These are phyloP conservation scores for Steinernema hermaphroditum DNA, from an alignment of 2,888 invertebrate genomes.

Conservation along the genomic window DNA sequence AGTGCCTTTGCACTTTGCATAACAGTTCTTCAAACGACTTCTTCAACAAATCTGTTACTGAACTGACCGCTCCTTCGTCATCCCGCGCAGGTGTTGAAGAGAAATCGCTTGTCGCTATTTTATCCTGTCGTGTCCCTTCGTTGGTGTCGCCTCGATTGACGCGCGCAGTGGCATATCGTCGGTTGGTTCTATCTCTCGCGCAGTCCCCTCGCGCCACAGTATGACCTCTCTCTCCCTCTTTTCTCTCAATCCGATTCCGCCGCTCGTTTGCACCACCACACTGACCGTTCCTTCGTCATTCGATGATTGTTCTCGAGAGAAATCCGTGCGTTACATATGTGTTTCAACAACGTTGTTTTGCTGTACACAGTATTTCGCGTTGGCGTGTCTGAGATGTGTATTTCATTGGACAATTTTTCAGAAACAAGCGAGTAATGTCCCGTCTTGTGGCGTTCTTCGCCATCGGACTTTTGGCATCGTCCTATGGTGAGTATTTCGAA, in stretches of 20 bases:
- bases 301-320: not conserved
- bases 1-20: no score
- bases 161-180: conserved; percentile 30
- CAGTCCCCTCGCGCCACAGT: conserved; percentile 19
- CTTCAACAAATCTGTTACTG: no score
- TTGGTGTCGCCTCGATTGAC: conserved; percentile 23
- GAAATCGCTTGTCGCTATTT: conserved; percentile 26
- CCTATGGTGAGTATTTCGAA: not conserved
- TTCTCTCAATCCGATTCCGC: conserved; percentile 18
- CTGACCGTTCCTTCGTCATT: conserved; percentile 28
- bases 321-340: not conserved
- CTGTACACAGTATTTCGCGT: no score
- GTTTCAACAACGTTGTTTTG: no score
- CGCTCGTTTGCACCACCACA: conserved; percentile 15
- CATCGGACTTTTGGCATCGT: not conserved
- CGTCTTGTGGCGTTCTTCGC: conserved; percentile 18
- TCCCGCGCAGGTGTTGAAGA: no score
- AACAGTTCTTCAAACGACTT: no score
- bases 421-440: not conserved
- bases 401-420: no score
- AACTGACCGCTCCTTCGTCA: no score
- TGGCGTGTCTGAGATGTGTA: no score
- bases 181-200: conserved; percentile 27
- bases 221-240: conserved; percentile 30
- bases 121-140: not conserved